These are phyloP conservation scores for Cyanocitta stelleri DNA, from an alignment of 2,113 vertebrate genomes.

Conservation along the genomic window DNA sequence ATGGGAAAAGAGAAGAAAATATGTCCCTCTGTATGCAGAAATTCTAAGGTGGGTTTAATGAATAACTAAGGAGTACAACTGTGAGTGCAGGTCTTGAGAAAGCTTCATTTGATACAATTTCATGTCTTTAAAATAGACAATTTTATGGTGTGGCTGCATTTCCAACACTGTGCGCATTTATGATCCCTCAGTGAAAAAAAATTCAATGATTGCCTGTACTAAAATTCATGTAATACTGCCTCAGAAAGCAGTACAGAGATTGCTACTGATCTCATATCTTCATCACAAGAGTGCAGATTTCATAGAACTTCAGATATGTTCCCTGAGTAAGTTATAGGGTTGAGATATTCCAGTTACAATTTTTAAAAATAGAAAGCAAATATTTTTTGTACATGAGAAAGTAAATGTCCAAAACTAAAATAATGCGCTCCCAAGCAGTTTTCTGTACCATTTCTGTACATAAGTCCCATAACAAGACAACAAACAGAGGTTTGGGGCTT, in stretches of 20 bases:
- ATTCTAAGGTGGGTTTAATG: neutral
- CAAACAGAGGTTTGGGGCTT: neutral
- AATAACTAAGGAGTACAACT: neutral
- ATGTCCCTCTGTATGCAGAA: neutral
- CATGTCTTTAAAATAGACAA: neutral
- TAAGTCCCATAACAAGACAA: neutral
- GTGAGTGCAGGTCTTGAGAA: neutral
- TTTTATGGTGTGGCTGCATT: neutral
- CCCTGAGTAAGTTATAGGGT: neutral
- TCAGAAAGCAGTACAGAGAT: neutral
- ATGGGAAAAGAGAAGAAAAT: neutral
- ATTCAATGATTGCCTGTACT: rapidly evolving
- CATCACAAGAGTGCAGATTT: neutral
- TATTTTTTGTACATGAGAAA: neutral
- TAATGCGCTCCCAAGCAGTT: neutral
- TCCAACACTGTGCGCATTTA: neutral
- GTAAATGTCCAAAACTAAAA: neutral
- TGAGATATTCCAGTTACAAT: neutral
- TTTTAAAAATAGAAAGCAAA: neutral
- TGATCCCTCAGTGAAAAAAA: neutral
- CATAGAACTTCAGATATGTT: neutral
- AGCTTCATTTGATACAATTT: neutral
- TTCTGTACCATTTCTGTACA: neutral
- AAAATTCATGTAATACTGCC: neutral
- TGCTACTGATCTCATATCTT: neutral